phyloP scores from a whole-genome alignment of 1,140 invertebrate genomes.

The Apis florea region DNA sequence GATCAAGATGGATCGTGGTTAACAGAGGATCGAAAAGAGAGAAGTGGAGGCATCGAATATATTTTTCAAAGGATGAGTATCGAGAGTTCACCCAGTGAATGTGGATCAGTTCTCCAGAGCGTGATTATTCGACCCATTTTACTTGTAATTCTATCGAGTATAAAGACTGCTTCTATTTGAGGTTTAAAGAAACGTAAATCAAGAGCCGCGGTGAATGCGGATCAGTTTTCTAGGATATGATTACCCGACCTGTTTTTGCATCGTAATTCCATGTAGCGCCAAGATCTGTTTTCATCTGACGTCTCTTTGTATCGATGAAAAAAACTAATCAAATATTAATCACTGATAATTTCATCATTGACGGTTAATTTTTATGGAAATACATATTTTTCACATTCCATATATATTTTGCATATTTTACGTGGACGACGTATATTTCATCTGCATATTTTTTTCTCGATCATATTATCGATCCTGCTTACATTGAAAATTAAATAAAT shows the following conservation, averaged over 20 bases:
- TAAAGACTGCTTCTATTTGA: conserved; percentile 28
- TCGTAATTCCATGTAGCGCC: neutral
- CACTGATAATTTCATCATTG: neutral
- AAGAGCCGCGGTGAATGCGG: conserved; percentile 23
- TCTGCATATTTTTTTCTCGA: too few relatives aligned
- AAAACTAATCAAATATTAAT: too few relatives aligned
- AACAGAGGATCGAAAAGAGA: conserved; percentile 8
- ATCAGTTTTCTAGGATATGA: conserved; percentile 36
- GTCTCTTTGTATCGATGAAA: neutral
- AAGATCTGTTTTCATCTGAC: neutral
- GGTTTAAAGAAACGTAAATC: conserved; percentile 31
- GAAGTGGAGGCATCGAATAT: neutral
- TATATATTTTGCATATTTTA: too few relatives aligned
- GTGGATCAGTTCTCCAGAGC: conserved; percentile 32
- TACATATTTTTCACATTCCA: too few relatives aligned
- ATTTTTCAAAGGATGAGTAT: neutral
- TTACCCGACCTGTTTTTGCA: conserved; percentile 27
- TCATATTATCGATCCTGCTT: too few relatives aligned
- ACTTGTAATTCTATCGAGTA: conserved; percentile 34
- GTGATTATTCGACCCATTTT: conserved; percentile 39
- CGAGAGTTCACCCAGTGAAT: conserved; percentile 6
- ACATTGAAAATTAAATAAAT: too few relatives aligned
- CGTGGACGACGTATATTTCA: too few relatives aligned
- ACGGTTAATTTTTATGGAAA: too few relatives aligned
- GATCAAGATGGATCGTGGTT: conserved; percentile 6